Evolutionary conservation across 2,113 vertebrate genomes (phyloP), one percentile per base, ranked within the genome.

Genomic region (Rhineura floridana): DNA sequence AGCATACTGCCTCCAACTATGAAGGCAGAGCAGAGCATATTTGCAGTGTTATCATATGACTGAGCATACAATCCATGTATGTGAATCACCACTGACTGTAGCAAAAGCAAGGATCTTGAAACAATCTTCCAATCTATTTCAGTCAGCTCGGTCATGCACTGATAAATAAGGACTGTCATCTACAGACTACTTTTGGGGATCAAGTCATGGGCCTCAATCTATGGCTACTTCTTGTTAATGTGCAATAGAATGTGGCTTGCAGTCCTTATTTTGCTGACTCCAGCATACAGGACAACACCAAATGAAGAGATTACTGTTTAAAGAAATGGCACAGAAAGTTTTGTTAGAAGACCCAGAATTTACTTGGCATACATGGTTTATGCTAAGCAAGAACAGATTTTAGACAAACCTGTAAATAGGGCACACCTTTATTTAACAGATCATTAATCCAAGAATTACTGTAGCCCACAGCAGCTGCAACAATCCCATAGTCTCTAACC

Each of bases 401-500:
- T 2, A 87, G 15, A 1, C n/a, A 83, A 62, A 1, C 0, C 10
- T 30, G 5, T 83, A 90, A 94, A 0, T 89, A 52, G 36, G 72
- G 42, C 52, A 83, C 6, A 50, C 1, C 75, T 25, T 85, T 89
- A 90, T 86, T 88, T 86, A 90, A 30, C 33, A 90, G 73, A 21
- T 88, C 72, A 90, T 85, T 89, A 85, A 77, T 85, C 33, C 73
- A 80, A 84, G 6, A 55, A 90, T 6, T 85, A 69, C 4, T 85
- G 62, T 30, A 90, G 70, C 25, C 42, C 17, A 44, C 6, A 52
- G 39, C 21, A 89, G 2, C 63, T 63, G 23, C 69, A 91, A 44
- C 12, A 59, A 65, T 10, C 67, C 36, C 0, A 2, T 15, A 76
- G 72, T 62, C 42, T 4, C 0, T 36, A 70, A 52, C 15, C 59